A percentile compares a stretch with the other conserved stretches of the same genome.
phyloP scores from a whole-genome alignment of 2,888 invertebrate genomes.

The Trileptium ribeirensis region DNA sequence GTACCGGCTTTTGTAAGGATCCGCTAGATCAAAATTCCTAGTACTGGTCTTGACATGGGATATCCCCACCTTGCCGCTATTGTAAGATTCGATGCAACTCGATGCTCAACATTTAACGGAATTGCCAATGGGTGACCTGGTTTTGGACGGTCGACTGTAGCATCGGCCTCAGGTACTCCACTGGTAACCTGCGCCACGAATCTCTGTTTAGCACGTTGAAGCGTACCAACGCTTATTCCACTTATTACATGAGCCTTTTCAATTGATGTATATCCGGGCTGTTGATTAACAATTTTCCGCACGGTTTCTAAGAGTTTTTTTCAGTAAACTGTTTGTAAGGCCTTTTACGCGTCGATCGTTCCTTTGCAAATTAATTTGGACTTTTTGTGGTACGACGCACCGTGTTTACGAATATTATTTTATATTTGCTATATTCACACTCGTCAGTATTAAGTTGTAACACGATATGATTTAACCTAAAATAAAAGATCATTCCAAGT shows the following conservation, averaged over 20 bases:
- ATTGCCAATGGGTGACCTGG: not conserved
- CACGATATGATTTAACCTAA: too few species aligned
- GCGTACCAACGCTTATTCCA: not conserved
- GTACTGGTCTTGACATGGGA: not conserved
- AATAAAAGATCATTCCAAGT: too few species aligned
- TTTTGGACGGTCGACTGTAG: not conserved
- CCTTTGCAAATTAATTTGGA: not conserved
- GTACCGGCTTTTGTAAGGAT: not conserved
- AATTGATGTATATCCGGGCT: not conserved
- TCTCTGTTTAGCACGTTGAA: not conserved
- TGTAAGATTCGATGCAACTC: not conserved
- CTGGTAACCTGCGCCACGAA: not conserved
- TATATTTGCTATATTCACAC: too few species aligned
- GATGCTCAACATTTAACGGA: not conserved
- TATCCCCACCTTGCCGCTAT: not conserved
- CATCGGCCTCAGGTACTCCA: not conserved
- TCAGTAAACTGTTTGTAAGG: conserved; percentile 2
- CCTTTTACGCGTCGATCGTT: not conserved
- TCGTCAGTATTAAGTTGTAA: too few species aligned
- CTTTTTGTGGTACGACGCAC: not conserved
- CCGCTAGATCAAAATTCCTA: not conserved
- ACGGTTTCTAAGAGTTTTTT: not conserved
- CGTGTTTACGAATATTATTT: too few species aligned
- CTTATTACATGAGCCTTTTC: not conserved
- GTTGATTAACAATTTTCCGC: not conserved